These are phyloP conservation scores for Nasonia longicornis DNA, from an alignment of 1,140 invertebrate species.

Conservation along the genomic window DNA sequence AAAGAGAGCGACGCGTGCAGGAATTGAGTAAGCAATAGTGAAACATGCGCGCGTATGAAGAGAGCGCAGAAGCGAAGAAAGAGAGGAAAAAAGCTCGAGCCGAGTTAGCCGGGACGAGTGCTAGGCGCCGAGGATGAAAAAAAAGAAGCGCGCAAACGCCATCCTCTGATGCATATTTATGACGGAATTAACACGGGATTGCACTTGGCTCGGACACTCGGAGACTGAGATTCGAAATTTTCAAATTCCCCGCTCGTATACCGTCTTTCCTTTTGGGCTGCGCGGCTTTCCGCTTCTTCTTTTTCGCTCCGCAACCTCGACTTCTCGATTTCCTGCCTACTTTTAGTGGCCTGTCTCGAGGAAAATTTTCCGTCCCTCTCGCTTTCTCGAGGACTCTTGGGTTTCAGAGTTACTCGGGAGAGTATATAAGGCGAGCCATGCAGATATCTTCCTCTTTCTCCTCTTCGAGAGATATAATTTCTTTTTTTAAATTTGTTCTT, in stretches of 20 bases:
- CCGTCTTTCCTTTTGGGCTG: background rate
- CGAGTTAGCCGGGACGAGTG: background rate
- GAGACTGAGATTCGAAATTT: conserved; percentile 10
- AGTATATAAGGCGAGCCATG: background rate
- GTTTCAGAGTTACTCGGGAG: background rate
- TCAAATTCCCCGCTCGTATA: conserved; percentile 12
- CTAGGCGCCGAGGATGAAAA: background rate
- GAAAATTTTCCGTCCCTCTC: conserved; percentile 9
- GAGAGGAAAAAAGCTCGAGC: background rate
- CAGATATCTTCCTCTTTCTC: background rate
- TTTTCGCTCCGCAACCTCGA: background rate
- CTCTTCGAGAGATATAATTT: background rate
- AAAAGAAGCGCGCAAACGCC: background rate
- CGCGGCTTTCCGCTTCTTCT: background rate
- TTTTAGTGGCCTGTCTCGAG: conserved; percentile 17
- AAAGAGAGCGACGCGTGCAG: too few relatives aligned
- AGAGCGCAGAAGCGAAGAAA: background rate
- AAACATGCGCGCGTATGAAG: background rate
- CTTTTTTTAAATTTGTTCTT: conserved; percentile 19
- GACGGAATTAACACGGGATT: conserved; percentile 37
- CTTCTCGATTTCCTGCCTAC: conserved; percentile 19
- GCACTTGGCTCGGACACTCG: conserved; percentile 20
- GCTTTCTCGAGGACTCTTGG: conserved; percentile 21
- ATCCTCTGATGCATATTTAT: conserved; percentile 43
- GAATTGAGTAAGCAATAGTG: background rate